Percentiles rank a stretch among this genome's conserved stretches.
phyloP scores from a whole-genome alignment of 2,113 vertebrate genomes.

The Pogona vitticeps region DNA sequence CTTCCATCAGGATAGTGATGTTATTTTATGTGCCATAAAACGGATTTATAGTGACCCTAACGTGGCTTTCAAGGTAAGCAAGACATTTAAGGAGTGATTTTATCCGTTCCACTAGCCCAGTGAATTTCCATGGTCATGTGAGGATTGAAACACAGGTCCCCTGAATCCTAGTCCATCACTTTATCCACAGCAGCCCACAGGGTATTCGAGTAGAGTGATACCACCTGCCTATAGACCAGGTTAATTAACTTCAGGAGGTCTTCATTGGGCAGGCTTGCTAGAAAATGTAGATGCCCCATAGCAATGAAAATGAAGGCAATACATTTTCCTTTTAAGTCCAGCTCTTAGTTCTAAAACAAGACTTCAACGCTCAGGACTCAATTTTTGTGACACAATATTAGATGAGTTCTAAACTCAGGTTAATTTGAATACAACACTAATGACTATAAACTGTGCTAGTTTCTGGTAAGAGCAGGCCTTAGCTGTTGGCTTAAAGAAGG shows the following conservation, averaged over 20 bases:
- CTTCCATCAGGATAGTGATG: too few relatives aligned
- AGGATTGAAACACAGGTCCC: too few relatives aligned
- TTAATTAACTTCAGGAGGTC: background rate
- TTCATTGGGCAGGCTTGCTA: background rate
- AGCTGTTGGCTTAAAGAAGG: background rate
- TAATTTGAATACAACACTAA: conserved; percentile 20
- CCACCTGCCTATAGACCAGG: background rate
- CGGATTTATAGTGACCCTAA: too few relatives aligned
- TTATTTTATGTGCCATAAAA: too few relatives aligned
- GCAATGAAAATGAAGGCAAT: background rate
- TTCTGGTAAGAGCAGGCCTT: conserved; percentile 17
- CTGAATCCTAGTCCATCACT: too few relatives aligned
- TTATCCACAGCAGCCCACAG: too few relatives aligned
- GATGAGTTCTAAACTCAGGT: background rate
- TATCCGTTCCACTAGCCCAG: too few relatives aligned
- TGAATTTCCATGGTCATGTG: too few relatives aligned
- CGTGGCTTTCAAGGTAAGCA: too few relatives aligned
- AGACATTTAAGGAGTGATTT: too few relatives aligned
- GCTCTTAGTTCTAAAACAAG: background rate
- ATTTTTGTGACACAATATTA: background rate
- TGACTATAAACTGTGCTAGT: conserved; percentile 23
- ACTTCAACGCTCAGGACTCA: too few relatives aligned
- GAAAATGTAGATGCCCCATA: background rate
- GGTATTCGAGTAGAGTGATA: background rate
- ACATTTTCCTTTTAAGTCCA: background rate